Percentiles rank a stretch among this genome's conserved stretches.
Conservation (phyloP, 2,113 vertebrate species). For the Rhinopomastus cyanomelas region DNA sequence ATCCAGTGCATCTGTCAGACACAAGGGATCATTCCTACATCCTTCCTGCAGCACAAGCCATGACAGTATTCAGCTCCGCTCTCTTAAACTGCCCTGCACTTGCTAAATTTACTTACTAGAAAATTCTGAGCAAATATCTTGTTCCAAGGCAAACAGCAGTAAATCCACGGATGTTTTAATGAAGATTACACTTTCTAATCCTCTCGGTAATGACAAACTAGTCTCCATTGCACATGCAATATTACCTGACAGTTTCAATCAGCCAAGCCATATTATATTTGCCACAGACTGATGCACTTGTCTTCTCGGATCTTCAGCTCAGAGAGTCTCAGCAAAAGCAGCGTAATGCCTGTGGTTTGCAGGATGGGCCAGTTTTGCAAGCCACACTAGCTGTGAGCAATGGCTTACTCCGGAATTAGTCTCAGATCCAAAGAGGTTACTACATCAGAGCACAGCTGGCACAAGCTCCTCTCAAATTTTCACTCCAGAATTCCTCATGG, state of each 20-base stretch:
- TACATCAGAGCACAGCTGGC: background rate
- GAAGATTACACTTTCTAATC: conserved; percentile 16
- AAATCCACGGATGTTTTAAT: conserved; percentile 42
- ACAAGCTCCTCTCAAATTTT: background rate
- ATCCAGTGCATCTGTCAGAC: background rate
- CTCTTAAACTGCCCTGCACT: background rate
- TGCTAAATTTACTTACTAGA: conserved; percentile 15
- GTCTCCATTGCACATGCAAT: conserved; percentile 2
- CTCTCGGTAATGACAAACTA: conserved; percentile 14
- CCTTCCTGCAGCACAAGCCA: background rate
- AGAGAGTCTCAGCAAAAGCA: background rate
- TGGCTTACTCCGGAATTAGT: background rate
- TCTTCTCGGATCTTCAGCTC: background rate
- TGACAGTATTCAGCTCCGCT: background rate
- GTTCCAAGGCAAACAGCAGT: background rate
- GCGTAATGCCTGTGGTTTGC: background rate
- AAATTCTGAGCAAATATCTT: background rate
- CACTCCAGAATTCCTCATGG: background rate
- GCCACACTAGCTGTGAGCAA: background rate
- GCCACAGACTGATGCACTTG: background rate
- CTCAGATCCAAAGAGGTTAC: background rate
- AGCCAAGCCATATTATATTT: background rate
- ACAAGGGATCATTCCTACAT: background rate
- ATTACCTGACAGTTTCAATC: conserved; percentile 49
- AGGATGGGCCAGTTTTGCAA: background rate